Base-by-base conservation (phyloP, 2,113 vertebrate species). In the Calidris pugnax region DNA sequence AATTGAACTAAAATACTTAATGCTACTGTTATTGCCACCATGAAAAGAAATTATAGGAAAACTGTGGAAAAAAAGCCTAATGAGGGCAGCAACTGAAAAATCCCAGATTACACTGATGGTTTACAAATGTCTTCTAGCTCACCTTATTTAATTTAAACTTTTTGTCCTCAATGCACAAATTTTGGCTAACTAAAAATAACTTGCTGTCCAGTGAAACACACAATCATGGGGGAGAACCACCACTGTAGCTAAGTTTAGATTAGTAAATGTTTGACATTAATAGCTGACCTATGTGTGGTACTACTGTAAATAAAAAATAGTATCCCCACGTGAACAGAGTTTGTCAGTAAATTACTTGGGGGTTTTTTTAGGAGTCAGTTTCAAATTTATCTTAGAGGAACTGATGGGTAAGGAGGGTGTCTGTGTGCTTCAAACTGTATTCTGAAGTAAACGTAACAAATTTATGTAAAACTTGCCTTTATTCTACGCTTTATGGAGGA, bases 231-330 rank as follows among this genome's bases (percentile, higher is more conserved):
- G 14, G 28, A n/a, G n/a, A 77, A 84, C 35, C 55, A 8, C 10
- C 20, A 69, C 60, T 32, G 35, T 43, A 71, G 43, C 26, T 33
- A 78, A 51, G 26, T 30, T 88, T 66, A 43, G 74, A 47, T 57
- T 6, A 37, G 43, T 83, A 78, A 67, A 60, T 48, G 19, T 89
- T 63, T 97, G 89, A 78, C 45, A 41, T 93, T 71, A 90, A 82
- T 84, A 92, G 50, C 50, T 68, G 87, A 90, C 35, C 43, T 93
- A 7, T 94, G 87, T 96, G 85, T 96, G 90, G 88, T 95, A 60
- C 60, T 96, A 48, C 56, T 98, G 96, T 98, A 98, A 97, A 93
- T 97, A 98, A 98, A 97, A 72, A 41, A 79, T 87, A 80, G 55
- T 90, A 79, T 96, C 21, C 62, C 73, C 82, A 19, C 64, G 64